Evolutionary conservation across 37 sponge, comb jelly and placozoan species (phyloP).

Genomic region (Theonella swinhoei): DNA sequence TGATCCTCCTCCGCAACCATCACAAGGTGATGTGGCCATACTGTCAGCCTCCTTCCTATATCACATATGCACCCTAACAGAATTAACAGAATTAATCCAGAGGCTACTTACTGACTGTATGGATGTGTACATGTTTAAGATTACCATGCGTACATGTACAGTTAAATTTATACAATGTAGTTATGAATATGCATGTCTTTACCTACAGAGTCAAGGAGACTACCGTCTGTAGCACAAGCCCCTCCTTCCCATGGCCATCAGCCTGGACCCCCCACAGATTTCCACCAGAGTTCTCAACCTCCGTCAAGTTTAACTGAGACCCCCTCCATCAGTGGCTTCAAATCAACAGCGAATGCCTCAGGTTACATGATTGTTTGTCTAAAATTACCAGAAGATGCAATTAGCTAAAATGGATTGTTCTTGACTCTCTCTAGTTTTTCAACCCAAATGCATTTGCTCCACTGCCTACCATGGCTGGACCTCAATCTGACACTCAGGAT

Average conservation of each 20-base stretch:
- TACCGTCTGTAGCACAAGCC: too few species aligned
- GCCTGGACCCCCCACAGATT: not conserved
- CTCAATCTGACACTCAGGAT: conserved; percentile 19
- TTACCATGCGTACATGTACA: conserved; percentile 14
- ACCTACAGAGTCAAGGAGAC: not conserved
- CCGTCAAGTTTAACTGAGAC: not conserved
- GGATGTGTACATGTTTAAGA: not conserved
- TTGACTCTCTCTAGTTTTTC: conserved; percentile 53
- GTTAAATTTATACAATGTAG: not conserved
- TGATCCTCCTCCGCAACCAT: too few species aligned
- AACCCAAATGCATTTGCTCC: conserved; percentile 60
- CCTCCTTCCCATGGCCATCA: not conserved
- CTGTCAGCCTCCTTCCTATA: too few species aligned
- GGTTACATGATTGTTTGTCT: too few species aligned
- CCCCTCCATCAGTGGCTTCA: not conserved
- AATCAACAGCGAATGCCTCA: not conserved
- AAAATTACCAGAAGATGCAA: too few species aligned
- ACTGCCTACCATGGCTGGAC: not conserved
- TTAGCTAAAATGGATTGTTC: too few species aligned
- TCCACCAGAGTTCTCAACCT: not conserved
- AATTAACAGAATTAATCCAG: too few species aligned
- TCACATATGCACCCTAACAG: too few species aligned
- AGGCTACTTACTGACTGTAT: not conserved
- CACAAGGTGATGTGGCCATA: too few species aligned
- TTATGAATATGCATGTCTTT: not conserved